phyloP scores from a whole-genome alignment of 2,797 vertebrate genomes.

The Psittacula echo region DNA sequence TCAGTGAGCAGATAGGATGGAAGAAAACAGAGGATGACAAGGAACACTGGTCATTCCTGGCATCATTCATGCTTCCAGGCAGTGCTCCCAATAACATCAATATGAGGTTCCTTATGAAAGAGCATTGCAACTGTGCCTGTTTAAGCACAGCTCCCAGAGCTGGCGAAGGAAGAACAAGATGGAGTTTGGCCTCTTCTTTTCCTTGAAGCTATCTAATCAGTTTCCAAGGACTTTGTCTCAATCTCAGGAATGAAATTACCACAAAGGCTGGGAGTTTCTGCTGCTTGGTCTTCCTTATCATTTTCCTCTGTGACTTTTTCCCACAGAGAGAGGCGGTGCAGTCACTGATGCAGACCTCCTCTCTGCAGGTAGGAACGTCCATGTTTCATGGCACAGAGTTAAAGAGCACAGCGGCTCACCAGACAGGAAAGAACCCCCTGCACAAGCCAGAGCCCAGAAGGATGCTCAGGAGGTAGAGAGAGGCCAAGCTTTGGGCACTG shows the following conservation, averaged over 20 bases:
- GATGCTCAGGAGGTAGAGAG: neutral
- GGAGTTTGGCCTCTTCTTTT: neutral
- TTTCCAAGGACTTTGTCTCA: constrained; percentile 27
- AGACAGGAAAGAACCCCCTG: neutral
- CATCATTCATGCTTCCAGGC: neutral
- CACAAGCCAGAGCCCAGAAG: neutral
- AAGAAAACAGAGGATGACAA: neutral
- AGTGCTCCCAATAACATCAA: neutral
- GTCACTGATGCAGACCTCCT: neutral
- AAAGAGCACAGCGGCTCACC: neutral
- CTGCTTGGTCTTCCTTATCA: neutral
- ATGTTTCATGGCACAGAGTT: neutral
- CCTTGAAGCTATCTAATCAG: constrained; percentile 34
- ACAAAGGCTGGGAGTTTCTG: neutral
- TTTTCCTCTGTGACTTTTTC: neutral
- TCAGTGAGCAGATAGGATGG: neutral
- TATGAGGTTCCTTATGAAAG: neutral
- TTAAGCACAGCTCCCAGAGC: neutral
- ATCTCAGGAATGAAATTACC: neutral
- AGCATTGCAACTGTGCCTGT: neutral
- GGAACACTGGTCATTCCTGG: neutral
- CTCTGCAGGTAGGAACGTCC: neutral
- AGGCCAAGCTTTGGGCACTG: neutral
- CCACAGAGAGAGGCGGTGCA: neutral
- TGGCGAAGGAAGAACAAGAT: neutral